phyloP scores from a whole-genome alignment of 2,113 vertebrate species.

The Mirza zaza region DNA sequence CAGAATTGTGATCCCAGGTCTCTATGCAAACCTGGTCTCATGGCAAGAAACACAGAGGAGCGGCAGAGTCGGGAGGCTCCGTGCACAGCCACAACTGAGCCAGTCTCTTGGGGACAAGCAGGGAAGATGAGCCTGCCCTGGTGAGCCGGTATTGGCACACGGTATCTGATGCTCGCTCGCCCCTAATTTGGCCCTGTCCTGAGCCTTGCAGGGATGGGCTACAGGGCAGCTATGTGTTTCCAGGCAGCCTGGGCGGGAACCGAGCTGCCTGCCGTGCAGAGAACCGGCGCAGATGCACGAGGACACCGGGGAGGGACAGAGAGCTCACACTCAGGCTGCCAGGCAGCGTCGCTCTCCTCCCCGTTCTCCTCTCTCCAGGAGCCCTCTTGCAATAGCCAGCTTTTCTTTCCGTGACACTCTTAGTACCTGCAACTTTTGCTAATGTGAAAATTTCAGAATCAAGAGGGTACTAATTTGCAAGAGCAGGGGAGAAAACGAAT shows the following conservation, averaged over 20 bases:
- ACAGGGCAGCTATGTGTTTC: rapidly evolving
- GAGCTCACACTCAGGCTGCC: no score
- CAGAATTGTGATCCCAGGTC: not conserved
- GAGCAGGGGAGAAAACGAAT: not conserved
- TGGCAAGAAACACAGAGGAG: not conserved
- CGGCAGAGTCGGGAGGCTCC: not conserved
- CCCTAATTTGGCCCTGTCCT: not conserved
- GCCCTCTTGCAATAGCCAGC: not conserved
- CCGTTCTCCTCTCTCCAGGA: rapidly evolving
- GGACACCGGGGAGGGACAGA: not conserved
- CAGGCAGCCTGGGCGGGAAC: not conserved
- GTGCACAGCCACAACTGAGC: not conserved
- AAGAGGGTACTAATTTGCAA: not conserved
- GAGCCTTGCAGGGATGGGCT: not conserved
- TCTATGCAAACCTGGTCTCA: not conserved
- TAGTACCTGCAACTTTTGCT: not conserved
- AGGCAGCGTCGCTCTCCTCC: not conserved
- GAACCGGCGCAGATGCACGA: not conserved
- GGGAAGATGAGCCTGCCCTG: not conserved
- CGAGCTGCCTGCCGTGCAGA: not conserved
- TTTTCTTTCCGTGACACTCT: not conserved
- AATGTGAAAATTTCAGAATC: not conserved
- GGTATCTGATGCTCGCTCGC: rapidly evolving
- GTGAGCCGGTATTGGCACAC: not conserved
- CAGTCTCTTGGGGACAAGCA: not conserved